Evolutionary conservation across 2,888 invertebrate species (phyloP).

Genomic region (Synergus umbraculus): DNA sequence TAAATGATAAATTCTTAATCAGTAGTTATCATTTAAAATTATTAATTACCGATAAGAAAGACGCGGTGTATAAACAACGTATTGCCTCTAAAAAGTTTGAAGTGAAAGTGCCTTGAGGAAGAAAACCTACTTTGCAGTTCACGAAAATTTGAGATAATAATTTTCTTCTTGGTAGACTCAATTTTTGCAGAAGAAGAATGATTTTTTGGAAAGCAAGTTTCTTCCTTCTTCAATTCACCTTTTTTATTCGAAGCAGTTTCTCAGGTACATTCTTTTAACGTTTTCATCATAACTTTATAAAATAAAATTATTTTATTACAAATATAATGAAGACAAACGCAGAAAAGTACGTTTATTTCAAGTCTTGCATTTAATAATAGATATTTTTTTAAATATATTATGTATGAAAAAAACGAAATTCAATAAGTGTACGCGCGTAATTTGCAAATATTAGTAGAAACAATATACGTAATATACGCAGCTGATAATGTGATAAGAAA

Average conservation of each 20-base stretch:
- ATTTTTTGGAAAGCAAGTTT: constrained; percentile 2
- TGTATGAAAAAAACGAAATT: too few species aligned
- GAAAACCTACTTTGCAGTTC: neutral
- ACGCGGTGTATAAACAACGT: constrained; percentile 10
- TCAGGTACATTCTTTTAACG: neutral
- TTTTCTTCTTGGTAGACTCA: neutral
- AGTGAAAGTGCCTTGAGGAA: neutral
- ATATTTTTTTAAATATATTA: too few species aligned
- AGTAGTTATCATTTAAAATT: neutral
- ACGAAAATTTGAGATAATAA: neutral
- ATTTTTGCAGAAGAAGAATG: constrained; percentile 19
- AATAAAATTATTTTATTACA: neutral
- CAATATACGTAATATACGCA: neutral
- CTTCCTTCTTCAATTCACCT: neutral
- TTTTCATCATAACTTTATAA: neutral
- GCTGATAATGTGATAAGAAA: neutral
- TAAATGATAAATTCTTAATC: neutral
- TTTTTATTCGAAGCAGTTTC: neutral
- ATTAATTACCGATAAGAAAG: neutral
- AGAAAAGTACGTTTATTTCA: too few species aligned
- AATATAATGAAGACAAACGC: too few species aligned
- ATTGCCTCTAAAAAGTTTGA: neutral
- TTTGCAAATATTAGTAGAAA: neutral
- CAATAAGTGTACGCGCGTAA: too few species aligned
- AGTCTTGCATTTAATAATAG: too few species aligned